phyloP scores from a whole-genome alignment of 2,113 vertebrate species.

The Lathamus discolor region DNA sequence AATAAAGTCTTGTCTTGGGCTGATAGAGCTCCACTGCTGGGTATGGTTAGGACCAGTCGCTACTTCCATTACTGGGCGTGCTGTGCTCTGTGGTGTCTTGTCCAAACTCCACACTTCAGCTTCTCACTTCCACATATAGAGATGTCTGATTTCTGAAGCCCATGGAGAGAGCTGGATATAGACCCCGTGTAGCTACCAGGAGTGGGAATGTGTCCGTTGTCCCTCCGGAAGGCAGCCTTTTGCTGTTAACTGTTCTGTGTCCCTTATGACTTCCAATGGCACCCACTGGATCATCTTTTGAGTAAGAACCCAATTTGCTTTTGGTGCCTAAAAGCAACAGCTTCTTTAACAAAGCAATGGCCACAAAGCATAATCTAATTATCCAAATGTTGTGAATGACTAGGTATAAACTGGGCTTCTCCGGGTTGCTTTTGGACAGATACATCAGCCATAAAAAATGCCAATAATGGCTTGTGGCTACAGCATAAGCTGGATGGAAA shows the following conservation, averaged over 20 bases:
- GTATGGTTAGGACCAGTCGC: neutral
- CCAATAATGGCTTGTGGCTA: neutral
- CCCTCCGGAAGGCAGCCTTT: neutral
- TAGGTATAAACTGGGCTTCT: neutral
- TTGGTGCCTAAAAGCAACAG: neutral
- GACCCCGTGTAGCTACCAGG: neutral
- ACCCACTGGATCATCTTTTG: accelerated
- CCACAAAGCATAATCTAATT: neutral
- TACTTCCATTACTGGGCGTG: neutral
- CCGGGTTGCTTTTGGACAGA: neutral
- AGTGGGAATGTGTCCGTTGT: neutral
- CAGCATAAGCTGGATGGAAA: neutral
- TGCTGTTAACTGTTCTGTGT: neutral
- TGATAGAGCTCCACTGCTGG: neutral
- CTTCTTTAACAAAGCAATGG: neutral
- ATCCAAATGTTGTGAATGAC: neutral
- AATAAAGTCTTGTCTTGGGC: neutral
- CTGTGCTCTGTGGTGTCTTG: neutral
- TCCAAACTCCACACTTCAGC: neutral
- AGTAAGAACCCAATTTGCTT: neutral
- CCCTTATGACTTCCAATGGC: neutral
- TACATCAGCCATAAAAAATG: neutral
- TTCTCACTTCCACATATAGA: neutral
- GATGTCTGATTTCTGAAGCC: neutral
- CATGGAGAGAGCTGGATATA: neutral